These are phyloP conservation scores for Hydractinia echinata DNA, from an alignment of 30 jellyfish, hydroid and myxozoan genomes.

Conservation along the genomic window DNA sequence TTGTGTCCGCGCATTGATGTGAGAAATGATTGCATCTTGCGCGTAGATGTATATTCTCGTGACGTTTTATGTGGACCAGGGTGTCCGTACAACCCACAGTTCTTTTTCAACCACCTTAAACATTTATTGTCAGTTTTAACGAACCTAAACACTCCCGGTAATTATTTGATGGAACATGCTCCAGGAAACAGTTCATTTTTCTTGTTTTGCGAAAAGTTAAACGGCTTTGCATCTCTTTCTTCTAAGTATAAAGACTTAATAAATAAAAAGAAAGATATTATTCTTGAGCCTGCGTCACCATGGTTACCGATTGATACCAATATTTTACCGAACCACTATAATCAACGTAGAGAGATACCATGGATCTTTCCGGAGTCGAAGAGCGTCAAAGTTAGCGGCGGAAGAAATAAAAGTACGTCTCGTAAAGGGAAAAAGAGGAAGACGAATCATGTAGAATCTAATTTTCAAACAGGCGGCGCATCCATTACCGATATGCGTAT, in stretches of 20 bases:
- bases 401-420: too few relatives aligned
- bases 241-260: slow-evolving; percentile 5
- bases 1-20: not conserved
- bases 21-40: not conserved
- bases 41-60: slow-evolving; percentile 15
- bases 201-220: not conserved
- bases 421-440: too few relatives aligned
- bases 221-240: not conserved
- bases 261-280: not conserved
- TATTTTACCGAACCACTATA: not conserved
- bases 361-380: too few relatives aligned
- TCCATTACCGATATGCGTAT: too few relatives aligned
- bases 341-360: too few relatives aligned
- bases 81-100: slow-evolving; percentile 21
- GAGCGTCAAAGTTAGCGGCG: too few relatives aligned
- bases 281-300: not conserved
- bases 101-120: not conserved
- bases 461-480: too few relatives aligned
- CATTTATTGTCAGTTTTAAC: not conserved
- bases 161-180: not conserved
- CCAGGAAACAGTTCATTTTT: not conserved
- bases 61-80: slow-evolving; percentile 27
- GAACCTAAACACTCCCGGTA: not conserved
- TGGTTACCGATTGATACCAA: slow-evolving; percentile 13
- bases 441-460: too few relatives aligned